phyloP scores from a whole-genome alignment of 2,113 vertebrate species.

The Mirounga angustirostris region DNA sequence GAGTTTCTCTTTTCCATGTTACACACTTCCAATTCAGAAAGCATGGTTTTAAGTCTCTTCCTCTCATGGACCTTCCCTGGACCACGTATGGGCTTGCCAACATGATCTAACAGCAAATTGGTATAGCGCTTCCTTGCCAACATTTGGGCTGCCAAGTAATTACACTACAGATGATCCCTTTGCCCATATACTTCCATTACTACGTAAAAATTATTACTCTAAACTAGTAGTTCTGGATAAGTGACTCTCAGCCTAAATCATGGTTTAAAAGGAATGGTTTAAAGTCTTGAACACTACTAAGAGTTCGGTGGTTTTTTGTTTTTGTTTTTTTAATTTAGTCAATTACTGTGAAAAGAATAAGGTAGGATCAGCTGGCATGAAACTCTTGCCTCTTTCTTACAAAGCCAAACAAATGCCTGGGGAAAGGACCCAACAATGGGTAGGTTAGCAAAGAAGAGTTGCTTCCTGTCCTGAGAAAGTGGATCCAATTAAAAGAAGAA shows the following conservation, averaged over 20 bases:
- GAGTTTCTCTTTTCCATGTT: constrained; percentile 24
- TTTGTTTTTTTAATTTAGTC: not conserved
- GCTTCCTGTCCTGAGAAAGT: not conserved
- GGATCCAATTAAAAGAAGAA: not conserved
- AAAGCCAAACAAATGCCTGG: constrained; percentile 35
- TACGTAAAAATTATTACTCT: constrained; percentile 43
- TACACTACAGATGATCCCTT: constrained; percentile 47
- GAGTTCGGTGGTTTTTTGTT: not conserved
- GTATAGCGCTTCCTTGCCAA: constrained; percentile 46
- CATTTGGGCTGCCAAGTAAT: constrained; percentile 38
- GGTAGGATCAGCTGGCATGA: constrained; percentile 8
- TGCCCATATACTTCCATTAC: constrained; percentile 4
- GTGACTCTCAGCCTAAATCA: not conserved
- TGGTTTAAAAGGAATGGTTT: constrained; percentile 5
- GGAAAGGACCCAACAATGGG: not conserved
- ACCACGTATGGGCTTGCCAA: constrained; percentile 35
- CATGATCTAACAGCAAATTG: not conserved
- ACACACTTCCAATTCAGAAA: constrained; percentile 42
- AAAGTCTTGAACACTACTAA: constrained; percentile 30
- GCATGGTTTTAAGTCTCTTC: not conserved
- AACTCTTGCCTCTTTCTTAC: constrained; percentile 27
- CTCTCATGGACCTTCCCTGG: not conserved
- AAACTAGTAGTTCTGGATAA: constrained; percentile 45
- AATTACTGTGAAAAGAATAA: constrained; percentile 16
- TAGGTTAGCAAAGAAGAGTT: constrained; percentile 7